Base-by-base conservation (phyloP, 2,113 vertebrate species). In the Turnix velox region DNA sequence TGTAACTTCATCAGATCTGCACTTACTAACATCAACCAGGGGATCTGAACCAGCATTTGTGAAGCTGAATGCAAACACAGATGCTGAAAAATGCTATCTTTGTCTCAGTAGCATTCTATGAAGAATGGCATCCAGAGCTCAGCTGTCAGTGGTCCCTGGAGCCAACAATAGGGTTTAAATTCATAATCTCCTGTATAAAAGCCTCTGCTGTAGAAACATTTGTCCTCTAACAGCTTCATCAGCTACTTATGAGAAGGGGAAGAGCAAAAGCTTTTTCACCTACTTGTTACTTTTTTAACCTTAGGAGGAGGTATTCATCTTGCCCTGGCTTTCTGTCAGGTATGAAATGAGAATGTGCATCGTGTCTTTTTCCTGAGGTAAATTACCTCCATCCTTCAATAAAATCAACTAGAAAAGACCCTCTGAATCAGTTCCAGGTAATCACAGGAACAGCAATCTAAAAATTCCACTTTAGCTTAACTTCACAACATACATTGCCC, bases 171-270 rank as follows among this genome's bases (percentile, higher is more conserved):
- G 24, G 45, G 30, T 85, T 69, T 83, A 89, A 84, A 93, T 85
- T 78, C 82, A 82, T 69, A 79, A 92, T 83, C 74, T 91, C 43
- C 59, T 27, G 28, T 63, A 35, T 58, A 66, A 91, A 86, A 87
- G 40, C 71, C 82, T 76, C 71, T 68, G 12, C 58, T 85, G 49
- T 33, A 61, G 67, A 68, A 81, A 73, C 75, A 67, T 93, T 92
- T 86, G 76, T 87, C 86, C 91, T 90, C 73, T 51, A 62, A 66
- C 72, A 88, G 88, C 75, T 79, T n/a, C 94, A 93, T 45, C 79
- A 80, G n/a, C 86, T 90, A 54, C 88, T 92, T 63, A 39, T 5
- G 30, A 90, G 68, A 77, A 18, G 12, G 52, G 66, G 91, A 54
- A 58, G n/a, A 90, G 59, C 25, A 75, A 62, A 84, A 84, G 83